Evolutionary conservation across 2,113 vertebrate species (phyloP).

Genomic region (Silurus glanis): DNA sequence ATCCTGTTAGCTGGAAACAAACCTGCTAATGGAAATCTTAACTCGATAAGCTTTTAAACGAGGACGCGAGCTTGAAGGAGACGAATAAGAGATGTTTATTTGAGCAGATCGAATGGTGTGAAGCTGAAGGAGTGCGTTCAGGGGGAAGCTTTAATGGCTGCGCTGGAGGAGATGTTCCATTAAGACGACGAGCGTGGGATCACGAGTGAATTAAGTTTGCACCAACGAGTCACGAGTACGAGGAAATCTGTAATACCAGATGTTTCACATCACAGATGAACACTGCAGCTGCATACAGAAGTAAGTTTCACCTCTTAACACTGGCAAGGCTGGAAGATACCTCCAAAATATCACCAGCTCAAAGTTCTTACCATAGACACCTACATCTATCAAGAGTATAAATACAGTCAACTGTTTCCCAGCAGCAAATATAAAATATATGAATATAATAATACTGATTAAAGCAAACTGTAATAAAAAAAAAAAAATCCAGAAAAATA

Average conservation of each 20-base stretch:
- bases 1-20: conserved; percentile 50
- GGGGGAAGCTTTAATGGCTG: conserved; percentile 39
- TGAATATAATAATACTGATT: no score
- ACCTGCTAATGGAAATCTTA: conserved; percentile 53
- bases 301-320: not conserved
- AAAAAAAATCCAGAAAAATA: no score
- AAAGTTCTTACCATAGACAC: no score
- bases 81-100: conserved; percentile 19
- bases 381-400: no score
- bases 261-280: not conserved
- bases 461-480: no score
- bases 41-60: conserved; percentile 48
- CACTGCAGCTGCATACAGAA: not conserved
- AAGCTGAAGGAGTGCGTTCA: conserved; percentile 9
- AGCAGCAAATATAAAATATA: no score
- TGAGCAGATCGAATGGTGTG: conserved; percentile 5
- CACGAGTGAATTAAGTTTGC: not conserved
- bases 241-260: not conserved
- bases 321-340: not conserved
- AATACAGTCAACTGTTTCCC: no score
- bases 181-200: conserved; percentile 28
- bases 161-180: conserved; percentile 38
- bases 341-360: not conserved
- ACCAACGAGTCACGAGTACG: conserved; percentile 7
- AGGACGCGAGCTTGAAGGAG: conserved; percentile 4